These are phyloP conservation scores for Pseudoips prasinana DNA, from an alignment of 2,888 invertebrate genomes.

Conservation along the genomic window DNA sequence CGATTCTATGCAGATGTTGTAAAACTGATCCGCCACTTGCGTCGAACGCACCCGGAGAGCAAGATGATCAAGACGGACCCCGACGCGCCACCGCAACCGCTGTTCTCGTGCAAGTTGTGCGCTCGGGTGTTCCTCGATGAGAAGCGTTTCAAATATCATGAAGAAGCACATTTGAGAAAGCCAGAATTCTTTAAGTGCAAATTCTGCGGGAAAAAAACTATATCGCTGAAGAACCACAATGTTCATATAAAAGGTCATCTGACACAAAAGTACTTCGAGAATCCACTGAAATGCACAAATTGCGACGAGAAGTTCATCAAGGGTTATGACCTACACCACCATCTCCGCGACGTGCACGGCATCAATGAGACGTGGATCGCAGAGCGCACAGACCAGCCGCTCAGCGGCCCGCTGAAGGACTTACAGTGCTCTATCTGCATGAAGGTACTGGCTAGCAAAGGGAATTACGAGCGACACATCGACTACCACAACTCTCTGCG, in stretches of 20 bases:
- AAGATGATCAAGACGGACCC: slow-evolving; percentile 78
- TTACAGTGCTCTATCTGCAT: slow-evolving; percentile 73
- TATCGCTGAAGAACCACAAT: slow-evolving; percentile 64
- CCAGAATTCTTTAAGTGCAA: slow-evolving; percentile 73
- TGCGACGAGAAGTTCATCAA: slow-evolving; percentile 65
- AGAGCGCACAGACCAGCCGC: slow-evolving; percentile 49
- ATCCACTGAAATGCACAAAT: slow-evolving; percentile 65
- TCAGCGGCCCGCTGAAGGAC: slow-evolving; percentile 63
- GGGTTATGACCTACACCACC: slow-evolving; percentile 70
- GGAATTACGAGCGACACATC: slow-evolving; percentile 74
- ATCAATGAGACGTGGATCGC: slow-evolving; percentile 73
- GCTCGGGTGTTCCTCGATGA: slow-evolving; percentile 69
- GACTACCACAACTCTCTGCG: slow-evolving; percentile 75
- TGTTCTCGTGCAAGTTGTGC: slow-evolving; percentile 70
- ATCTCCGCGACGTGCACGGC: slow-evolving; percentile 63
- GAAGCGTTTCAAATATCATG: slow-evolving; percentile 57
- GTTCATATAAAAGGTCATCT: slow-evolving; percentile 69
- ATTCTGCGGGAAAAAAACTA: slow-evolving; percentile 70
- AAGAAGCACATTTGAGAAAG: slow-evolving; percentile 66
- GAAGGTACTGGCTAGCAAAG: slow-evolving; percentile 70
- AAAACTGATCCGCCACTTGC: slow-evolving; percentile 71
- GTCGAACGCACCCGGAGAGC: slow-evolving; percentile 71
- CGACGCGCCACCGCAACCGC: slow-evolving; percentile 63
- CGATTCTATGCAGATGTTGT: slow-evolving; percentile 65
- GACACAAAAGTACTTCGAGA: slow-evolving; percentile 61